phyloP scores from a whole-genome alignment of 2,888 invertebrate species.

The Meandrusa payeni region DNA sequence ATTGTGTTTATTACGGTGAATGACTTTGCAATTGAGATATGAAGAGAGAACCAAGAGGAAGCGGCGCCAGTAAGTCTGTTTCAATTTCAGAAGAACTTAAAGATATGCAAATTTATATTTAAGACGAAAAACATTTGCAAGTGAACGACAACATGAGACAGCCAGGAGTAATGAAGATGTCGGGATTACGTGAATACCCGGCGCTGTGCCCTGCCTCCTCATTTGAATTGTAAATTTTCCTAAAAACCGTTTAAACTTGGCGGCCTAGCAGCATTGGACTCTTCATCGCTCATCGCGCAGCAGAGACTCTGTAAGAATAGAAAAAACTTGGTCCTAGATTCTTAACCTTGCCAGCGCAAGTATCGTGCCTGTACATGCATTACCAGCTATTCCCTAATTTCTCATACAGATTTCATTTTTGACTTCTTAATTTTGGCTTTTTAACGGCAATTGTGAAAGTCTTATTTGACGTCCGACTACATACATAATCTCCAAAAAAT shows the following conservation, averaged over 20 bases:
- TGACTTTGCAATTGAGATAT: too few species aligned
- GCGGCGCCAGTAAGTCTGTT: too few species aligned
- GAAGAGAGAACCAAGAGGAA: too few species aligned
- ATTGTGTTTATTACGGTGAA: too few species aligned
- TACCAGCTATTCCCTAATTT: too few species aligned
- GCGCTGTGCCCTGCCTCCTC: neutral
- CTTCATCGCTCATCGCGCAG: constrained; percentile 21
- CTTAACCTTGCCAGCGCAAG: too few species aligned
- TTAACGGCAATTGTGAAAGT: too few species aligned
- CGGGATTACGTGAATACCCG: constrained; percentile 6
- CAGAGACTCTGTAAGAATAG: constrained; percentile 23
- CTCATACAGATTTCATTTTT: too few species aligned
- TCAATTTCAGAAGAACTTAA: neutral
- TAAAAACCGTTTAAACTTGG: constrained; percentile 16
- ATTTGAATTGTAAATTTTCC: constrained; percentile 19
- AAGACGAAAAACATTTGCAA: constrained; percentile 6
- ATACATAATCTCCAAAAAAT: too few species aligned
- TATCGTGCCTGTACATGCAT: too few species aligned
- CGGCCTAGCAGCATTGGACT: constrained; percentile 15
- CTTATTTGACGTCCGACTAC: too few species aligned
- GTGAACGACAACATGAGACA: constrained; percentile 8
- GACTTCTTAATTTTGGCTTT: too few species aligned
- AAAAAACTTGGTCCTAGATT: constrained; percentile 5
- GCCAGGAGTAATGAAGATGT: constrained; percentile 17
- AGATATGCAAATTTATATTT: constrained; percentile 13